Evolutionary conservation across 2,888 invertebrate genomes (phyloP).

Genomic region (Hedya salicella): DNA sequence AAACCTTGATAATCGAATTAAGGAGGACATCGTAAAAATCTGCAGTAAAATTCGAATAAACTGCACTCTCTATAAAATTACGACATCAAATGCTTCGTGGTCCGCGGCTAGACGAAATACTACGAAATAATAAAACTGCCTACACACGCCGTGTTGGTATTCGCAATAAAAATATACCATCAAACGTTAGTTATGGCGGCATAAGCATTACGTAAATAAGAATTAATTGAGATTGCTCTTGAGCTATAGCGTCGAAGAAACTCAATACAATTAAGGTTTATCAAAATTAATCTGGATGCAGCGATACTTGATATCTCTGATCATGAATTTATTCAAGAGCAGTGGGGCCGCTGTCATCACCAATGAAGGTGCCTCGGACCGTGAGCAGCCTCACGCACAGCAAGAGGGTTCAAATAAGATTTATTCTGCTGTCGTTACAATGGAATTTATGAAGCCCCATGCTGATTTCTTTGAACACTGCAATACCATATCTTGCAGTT

Average conservation of each 20-base stretch:
- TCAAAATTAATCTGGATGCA: slow-evolving; percentile 35
- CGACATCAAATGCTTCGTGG: slow-evolving; percentile 51
- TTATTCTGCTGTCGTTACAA: slow-evolving; percentile 31
- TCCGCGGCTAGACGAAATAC: slow-evolving; percentile 45
- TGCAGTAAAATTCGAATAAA: slow-evolving; percentile 62
- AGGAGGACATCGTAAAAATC: slow-evolving; percentile 57
- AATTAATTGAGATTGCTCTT: slow-evolving; percentile 37
- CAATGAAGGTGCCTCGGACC: slow-evolving; percentile 29
- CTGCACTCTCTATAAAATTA: slow-evolving; percentile 53
- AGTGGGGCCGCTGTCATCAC: slow-evolving; percentile 35
- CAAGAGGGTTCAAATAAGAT: slow-evolving; percentile 23
- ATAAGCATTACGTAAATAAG: slow-evolving; percentile 43
- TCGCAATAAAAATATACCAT: slow-evolving; percentile 57
- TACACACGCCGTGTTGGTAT: slow-evolving; percentile 51
- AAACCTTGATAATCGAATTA: slow-evolving; percentile 47
- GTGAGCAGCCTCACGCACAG: slow-evolving; percentile 8
- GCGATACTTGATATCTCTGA: slow-evolving; percentile 34
- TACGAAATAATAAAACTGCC: slow-evolving; percentile 45
- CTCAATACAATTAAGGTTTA: slow-evolving; percentile 37
- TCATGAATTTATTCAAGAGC: slow-evolving; percentile 34
- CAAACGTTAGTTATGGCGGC: slow-evolving; percentile 47
- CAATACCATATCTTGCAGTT: slow-evolving; percentile 1
- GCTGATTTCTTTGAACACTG: slow-evolving; percentile 25
- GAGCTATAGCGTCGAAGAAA: slow-evolving; percentile 24
- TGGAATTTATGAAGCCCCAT: slow-evolving; percentile 29